Evolutionary conservation across 1,140 invertebrate species (phyloP).

Genomic region (Sitophilus oryzae): DNA sequence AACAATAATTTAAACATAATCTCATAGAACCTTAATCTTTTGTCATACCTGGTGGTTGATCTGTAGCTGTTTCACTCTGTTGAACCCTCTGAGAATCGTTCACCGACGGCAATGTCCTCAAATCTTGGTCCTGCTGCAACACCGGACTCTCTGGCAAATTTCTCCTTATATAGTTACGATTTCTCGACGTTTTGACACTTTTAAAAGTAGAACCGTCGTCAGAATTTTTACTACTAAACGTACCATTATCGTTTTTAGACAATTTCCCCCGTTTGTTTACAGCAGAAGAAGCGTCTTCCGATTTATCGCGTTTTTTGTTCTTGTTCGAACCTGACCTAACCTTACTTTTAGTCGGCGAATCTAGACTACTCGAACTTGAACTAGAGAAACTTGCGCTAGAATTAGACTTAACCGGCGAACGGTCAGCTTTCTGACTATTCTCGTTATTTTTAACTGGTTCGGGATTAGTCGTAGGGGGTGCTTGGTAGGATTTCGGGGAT

Average conservation of each 20-base stretch:
- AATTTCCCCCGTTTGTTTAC: conserved; percentile 10
- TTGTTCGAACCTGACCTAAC: conserved; percentile 14
- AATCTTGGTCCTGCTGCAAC: conserved; percentile 54
- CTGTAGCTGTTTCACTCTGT: background rate
- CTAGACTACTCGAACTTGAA: conserved; percentile 18
- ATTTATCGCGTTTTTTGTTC: conserved; percentile 29
- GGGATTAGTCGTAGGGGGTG: conserved; percentile 23
- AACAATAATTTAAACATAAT: too few species aligned
- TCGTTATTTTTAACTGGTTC: conserved; percentile 9
- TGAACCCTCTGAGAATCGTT: conserved; percentile 30
- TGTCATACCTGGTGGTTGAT: too few species aligned
- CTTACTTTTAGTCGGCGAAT: conserved; percentile 35
- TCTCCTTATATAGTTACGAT: conserved; percentile 57
- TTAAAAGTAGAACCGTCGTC: conserved; percentile 28
- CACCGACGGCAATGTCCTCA: conserved; percentile 46
- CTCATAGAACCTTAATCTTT: too few species aligned
- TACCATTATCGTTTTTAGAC: conserved; percentile 17
- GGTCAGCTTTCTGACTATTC: background rate
- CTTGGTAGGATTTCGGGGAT: conserved; percentile 43
- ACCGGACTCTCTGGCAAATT: conserved; percentile 52
- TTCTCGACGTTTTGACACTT: conserved; percentile 54
- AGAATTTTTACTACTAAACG: background rate
- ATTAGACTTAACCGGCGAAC: conserved; percentile 12
- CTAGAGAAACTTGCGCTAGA: conserved; percentile 18
- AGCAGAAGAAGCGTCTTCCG: conserved; percentile 10